Evolutionary conservation across 2,797 vertebrate genomes (phyloP).

Genomic region (Neostethus bicornis): DNA sequence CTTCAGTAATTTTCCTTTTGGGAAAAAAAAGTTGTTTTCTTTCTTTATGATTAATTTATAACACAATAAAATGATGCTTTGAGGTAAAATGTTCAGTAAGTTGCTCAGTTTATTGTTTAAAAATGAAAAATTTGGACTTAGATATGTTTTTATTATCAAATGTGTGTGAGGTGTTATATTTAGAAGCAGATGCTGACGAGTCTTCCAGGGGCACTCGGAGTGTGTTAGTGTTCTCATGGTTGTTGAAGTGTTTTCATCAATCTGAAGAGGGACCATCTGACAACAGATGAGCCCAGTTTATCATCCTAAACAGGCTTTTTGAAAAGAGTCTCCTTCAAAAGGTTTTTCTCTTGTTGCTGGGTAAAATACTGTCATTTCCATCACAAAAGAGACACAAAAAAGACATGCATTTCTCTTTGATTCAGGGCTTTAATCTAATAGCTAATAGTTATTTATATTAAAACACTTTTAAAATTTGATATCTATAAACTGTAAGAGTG

Average conservation of each 20-base stretch:
- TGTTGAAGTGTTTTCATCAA: slow-evolving; percentile 55
- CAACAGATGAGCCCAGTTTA: slow-evolving; percentile 39
- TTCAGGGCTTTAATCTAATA: slow-evolving; percentile 6
- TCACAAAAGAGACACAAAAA: slow-evolving; percentile 46
- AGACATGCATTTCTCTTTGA: slow-evolving; percentile 2
- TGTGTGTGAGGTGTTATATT: background rate
- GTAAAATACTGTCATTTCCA: slow-evolving; percentile 43
- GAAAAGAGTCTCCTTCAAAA: slow-evolving; percentile 45
- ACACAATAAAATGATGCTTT: background rate
- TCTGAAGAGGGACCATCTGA: slow-evolving; percentile 6
- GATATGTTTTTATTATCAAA: too few relatives aligned
- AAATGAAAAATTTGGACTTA: too few relatives aligned
- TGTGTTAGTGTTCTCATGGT: slow-evolving; percentile 43
- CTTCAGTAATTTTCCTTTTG: background rate
- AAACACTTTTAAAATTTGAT: background rate
- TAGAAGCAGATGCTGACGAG: slow-evolving; percentile 1
- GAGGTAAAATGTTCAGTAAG: too few relatives aligned
- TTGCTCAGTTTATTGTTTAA: too few relatives aligned
- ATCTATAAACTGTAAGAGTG: background rate
- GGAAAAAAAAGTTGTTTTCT: background rate
- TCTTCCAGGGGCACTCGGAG: slow-evolving; percentile 15
- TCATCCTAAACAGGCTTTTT: slow-evolving; percentile 44
- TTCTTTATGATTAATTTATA: background rate
- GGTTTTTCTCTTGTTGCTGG: slow-evolving; percentile 28
- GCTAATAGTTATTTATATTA: background rate